Percentiles rank a stretch among this genome's conserved stretches.
Evolutionary conservation across 2,113 vertebrate genomes (phyloP).

Genomic region (Notothenia coriiceps): DNA sequence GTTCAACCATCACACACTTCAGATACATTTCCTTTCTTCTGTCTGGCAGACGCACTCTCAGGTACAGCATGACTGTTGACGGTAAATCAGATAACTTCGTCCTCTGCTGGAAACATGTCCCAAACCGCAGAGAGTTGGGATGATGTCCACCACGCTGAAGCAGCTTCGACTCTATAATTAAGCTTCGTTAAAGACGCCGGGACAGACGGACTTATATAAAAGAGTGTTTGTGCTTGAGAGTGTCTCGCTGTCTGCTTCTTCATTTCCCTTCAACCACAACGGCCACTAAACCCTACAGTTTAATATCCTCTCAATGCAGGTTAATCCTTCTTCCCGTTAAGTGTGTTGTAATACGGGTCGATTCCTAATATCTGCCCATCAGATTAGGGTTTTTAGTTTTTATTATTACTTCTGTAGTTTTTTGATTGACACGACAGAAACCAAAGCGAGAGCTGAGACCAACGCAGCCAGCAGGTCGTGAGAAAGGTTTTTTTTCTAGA

Average conservation of each 20-base stretch:
- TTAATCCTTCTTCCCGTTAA: slow-evolving; percentile 33
- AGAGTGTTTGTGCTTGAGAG: slow-evolving; percentile 36
- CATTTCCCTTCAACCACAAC: slow-evolving; percentile 50
- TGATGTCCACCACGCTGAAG: slow-evolving; percentile 37
- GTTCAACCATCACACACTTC: slow-evolving; percentile 10
- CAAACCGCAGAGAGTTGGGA: slow-evolving; percentile 12
- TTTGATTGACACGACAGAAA: neutral
- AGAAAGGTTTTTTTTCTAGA: neutral
- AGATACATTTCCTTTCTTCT: slow-evolving; percentile 24
- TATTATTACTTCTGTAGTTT: slow-evolving; percentile 24
- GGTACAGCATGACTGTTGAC: slow-evolving; percentile 13
- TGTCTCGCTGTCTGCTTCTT: slow-evolving; percentile 38
- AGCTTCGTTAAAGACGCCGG: slow-evolving; percentile 42
- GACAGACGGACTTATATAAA: slow-evolving; percentile 42
- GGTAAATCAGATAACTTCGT: slow-evolving; percentile 2
- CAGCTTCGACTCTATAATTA: slow-evolving; percentile 59
- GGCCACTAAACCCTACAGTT: slow-evolving; percentile 22
- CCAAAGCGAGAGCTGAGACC: neutral
- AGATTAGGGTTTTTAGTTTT: slow-evolving; percentile 10
- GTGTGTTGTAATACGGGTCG: slow-evolving; percentile 5
- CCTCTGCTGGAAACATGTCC: neutral
- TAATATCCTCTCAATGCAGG: slow-evolving; percentile 64
- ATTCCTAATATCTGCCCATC: slow-evolving; percentile 16
- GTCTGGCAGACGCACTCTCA: slow-evolving; percentile 14
- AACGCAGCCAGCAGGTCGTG: neutral